Evolutionary conservation across 1,140 invertebrate genomes (phyloP), one percentile per base, ranked within the genome.

Genomic region (Thrips palmi): DNA sequence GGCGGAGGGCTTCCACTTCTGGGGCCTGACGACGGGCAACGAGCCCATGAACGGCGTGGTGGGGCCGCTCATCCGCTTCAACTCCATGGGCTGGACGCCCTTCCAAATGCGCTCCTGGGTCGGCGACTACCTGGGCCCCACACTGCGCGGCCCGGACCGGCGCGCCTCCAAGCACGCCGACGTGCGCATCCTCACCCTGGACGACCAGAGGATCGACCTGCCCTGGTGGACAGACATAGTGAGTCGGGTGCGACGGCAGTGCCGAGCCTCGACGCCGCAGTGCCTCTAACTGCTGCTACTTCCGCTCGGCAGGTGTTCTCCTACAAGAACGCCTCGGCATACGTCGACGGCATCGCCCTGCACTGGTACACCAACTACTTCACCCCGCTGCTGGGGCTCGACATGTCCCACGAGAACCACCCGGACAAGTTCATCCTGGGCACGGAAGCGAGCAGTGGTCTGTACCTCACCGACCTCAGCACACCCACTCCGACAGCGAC

Each of bases 321-420:
- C 11, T 59, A 74, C 35, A 52, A 57, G 1, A 48, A 60, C 30
- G 65, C 70, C 0, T 49, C 65, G 19, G 50, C 73, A 12, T 88
- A 78, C 52, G 59, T 86, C n/a, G 68, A 75, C 51, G 86, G 84
- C n/a, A 61, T 87, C 3, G 83, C 63, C 1, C 64, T 87, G 2
- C 86, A 91, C 53, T 91, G 77, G 76, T 91, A 77, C 50, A 63
- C 50, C 29, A 76, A 87, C 56, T 47, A 48, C 1, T 18, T 71
- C 1, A 51, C 67, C 8, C 58, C 68, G 0, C 46, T 67, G 0
- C 39, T 43, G 3, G 39, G 70, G 1, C 49, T 88, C 1, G 57
- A 66, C 22, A 30, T 52, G 5, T 65, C 65, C 2, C 69, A 73
- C 48, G 44, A 61, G 7, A 47, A 57, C 4, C 68, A 69, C 52